Base-by-base conservation (phyloP, 92 coral and sea anemone species). In the Siderastrea radians region DNA sequence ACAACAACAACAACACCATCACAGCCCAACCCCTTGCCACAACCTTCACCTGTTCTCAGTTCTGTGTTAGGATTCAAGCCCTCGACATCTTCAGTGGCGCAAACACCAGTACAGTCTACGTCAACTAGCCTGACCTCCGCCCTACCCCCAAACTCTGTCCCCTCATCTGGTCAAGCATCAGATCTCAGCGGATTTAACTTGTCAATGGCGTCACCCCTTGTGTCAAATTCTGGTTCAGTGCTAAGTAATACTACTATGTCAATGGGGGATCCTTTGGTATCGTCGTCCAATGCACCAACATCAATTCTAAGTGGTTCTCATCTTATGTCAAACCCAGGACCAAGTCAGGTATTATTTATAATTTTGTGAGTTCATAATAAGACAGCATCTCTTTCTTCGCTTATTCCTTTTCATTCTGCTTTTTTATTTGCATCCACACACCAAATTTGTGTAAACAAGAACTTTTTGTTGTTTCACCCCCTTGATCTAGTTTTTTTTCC, bases 221-320 rank as follows among this genome's bases (percentile, higher is more conserved):
- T 81, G 84, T 87, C 92, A 78, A 88, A 87, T 76, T 60, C 90
- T 0, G 65, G 87, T 74, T 74, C 95, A 46, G 86, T 84, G 49
- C 72, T 90, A 52, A 87, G 85, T 62, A 89, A 88, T 84, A 93
- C 93, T 1, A 80, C 95, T 6, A 73, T 94, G 87, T 85, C 98
- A 17, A 80, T 93, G 64, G 91, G 77, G 62, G 96, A 94, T 64
- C 78, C 91, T 52, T 86, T 91, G 80, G 93, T 92, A 72, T 85
- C 92, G 49, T 95, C 93, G 47, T 79, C 96, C 16, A 90, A 90
- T 80, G 86, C 94, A 49, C 87, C 92, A 15, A 57, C 93, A 1
- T 87, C 99, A 5, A 87, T 93, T 74, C 89, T 96, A 60, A 96
- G 93, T 92, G 94, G 93, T 75, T 68, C 97, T 16, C 97, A 94